Percentiles rank a stretch among this genome's conserved stretches.
phyloP scores from a whole-genome alignment of 2,797 vertebrate genomes.

The Gorsachius magnificus region DNA sequence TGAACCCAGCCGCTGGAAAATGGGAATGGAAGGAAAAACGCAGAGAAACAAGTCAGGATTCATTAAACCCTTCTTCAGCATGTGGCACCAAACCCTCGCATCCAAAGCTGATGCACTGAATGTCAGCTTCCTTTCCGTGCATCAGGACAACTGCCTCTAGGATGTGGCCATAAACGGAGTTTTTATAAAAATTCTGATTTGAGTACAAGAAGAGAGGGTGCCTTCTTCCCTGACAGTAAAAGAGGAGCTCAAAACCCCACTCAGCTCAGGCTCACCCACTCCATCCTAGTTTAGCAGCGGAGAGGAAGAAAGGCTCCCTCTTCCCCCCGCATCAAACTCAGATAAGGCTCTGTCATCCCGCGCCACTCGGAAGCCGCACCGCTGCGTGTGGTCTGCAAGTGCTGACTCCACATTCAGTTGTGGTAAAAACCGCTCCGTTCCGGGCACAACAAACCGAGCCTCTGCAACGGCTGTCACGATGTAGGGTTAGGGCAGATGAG shows the following conservation, averaged over 20 bases:
- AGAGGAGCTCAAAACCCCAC: background rate
- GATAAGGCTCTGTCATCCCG: background rate
- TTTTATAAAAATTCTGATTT: background rate
- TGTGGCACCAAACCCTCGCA: background rate
- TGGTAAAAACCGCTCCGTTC: background rate
- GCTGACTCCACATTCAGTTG: too few relatives aligned
- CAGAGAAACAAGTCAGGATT: background rate
- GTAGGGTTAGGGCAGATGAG: too few relatives aligned
- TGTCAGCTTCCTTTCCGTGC: background rate
- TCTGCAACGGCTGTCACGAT: background rate
- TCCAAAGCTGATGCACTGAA: background rate
- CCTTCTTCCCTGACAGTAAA: background rate
- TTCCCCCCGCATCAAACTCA: fast-evolving
- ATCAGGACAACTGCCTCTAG: background rate
- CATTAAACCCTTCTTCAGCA: background rate
- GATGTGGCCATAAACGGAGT: background rate
- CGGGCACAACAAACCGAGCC: background rate
- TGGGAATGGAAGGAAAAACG: background rate
- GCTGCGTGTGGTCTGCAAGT: background rate
- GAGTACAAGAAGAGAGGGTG: background rate
- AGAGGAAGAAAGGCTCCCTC: background rate
- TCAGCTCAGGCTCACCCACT: background rate
- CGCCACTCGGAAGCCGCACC: background rate
- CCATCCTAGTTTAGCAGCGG: background rate
- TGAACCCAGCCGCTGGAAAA: background rate